Evolutionary conservation across 1,140 invertebrate species (phyloP).

Genomic region (Diachasmimorpha longicaudata): DNA sequence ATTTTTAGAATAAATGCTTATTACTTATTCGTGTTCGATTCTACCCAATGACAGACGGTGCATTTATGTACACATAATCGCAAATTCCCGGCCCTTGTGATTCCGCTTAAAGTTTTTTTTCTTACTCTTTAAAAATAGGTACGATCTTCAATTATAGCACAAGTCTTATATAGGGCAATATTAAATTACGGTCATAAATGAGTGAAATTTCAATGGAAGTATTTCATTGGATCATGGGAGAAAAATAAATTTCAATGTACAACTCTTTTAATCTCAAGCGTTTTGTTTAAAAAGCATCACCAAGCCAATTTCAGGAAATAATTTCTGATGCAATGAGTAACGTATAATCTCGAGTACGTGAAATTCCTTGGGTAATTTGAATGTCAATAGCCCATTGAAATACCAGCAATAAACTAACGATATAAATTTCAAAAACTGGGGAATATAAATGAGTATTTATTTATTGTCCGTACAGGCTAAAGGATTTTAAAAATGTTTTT

Average conservation of each 20-base stretch:
- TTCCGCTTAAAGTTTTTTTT: constrained; percentile 28
- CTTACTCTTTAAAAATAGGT: not conserved
- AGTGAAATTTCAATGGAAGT: not conserved
- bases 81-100: constrained; percentile 50
- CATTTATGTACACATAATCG: constrained; percentile 59
- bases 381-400: constrained; percentile 1
- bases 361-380: not conserved
- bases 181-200: not conserved
- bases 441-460: constrained; percentile 39
- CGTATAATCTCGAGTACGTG: not conserved
- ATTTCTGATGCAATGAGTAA: not conserved
- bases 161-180: not conserved
- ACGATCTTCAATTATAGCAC: not conserved
- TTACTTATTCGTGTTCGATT: constrained; percentile 50
- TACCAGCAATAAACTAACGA: not conserved
- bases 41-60: constrained; percentile 54
- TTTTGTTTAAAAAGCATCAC: not conserved
- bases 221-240: not conserved
- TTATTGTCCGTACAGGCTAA: constrained; percentile 49
- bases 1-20: constrained; percentile 22
- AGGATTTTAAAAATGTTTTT: constrained; percentile 25
- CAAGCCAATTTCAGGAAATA: constrained; percentile 3
- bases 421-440: constrained; percentile 25
- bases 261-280: not conserved
- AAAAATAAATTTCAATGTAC: not conserved